Evolutionary conservation across 2,888 invertebrate species (phyloP).

Genomic region (Pherbina coryleti): DNA sequence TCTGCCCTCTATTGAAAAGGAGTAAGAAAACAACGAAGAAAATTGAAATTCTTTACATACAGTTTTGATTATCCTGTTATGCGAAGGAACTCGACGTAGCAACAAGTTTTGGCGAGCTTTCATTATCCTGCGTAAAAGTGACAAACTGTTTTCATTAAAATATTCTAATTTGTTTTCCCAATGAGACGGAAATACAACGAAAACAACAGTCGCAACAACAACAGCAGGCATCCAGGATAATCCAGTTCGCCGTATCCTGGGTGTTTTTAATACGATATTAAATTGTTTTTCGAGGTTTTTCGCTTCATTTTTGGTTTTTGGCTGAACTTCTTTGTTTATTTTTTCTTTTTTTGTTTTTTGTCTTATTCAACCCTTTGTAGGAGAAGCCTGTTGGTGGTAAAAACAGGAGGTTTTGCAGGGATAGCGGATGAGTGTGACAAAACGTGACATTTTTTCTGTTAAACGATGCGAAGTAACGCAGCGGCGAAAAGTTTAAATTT

Average conservation of each 20-base stretch:
- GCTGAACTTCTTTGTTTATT: background rate
- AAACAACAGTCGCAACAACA: conserved; percentile 11
- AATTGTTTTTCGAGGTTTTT: conserved; percentile 42
- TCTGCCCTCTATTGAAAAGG: conserved; percentile 17
- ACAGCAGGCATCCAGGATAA: conserved; percentile 5
- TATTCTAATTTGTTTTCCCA: conserved; percentile 52
- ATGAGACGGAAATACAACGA: conserved; percentile 37
- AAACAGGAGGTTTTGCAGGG: background rate
- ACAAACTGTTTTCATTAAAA: conserved; percentile 54
- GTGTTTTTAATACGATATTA: conserved; percentile 47
- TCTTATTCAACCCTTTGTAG: background rate
- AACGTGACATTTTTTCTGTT: conserved; percentile 28
- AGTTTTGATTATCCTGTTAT: conserved; percentile 50
- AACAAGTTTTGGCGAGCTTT: conserved; percentile 45
- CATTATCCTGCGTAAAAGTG: conserved; percentile 21
- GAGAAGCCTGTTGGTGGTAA: background rate
- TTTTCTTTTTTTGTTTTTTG: background rate
- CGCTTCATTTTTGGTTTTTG: background rate
- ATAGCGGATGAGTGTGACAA: background rate
- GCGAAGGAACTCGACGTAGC: conserved; percentile 34
- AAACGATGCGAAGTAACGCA: conserved; percentile 10
- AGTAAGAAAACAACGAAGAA: conserved; percentile 27
- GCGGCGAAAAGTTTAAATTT: conserved; percentile 29
- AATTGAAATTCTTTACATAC: conserved; percentile 43
- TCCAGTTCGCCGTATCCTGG: conserved; percentile 38